Percentiles rank a stretch among this genome's conserved stretches.
These are phyloP conservation scores for Leucosticte australis DNA, from an alignment of 2,113 vertebrate genomes.

Conservation along the genomic window DNA sequence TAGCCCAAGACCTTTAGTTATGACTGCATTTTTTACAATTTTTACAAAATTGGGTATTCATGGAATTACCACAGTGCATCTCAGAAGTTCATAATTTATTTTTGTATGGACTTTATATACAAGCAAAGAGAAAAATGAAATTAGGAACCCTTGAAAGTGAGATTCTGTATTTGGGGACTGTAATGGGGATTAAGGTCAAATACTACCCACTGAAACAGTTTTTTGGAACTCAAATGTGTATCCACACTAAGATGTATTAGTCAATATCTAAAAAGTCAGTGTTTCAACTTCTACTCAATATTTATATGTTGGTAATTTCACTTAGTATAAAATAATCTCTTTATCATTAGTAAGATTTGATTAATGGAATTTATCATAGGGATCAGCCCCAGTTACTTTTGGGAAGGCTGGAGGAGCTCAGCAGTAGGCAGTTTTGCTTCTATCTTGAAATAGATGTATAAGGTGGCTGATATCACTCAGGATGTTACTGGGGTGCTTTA, in stretches of 20 bases:
- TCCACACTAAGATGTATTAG: background rate
- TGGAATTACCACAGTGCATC: background rate
- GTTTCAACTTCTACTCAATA: background rate
- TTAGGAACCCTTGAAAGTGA: background rate
- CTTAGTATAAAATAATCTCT: background rate
- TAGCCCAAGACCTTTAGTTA: background rate
- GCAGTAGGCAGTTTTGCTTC: background rate
- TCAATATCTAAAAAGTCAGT: background rate
- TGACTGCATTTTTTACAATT: background rate
- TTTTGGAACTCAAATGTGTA: background rate
- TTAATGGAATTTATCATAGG: background rate
- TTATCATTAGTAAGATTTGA: background rate
- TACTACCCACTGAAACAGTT: background rate
- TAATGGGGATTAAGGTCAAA: background rate
- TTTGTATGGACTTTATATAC: background rate
- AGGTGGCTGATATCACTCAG: background rate
- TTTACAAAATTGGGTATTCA: background rate
- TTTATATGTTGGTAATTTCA: background rate
- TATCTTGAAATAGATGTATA: background rate
- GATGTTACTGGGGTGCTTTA: slow-evolving; percentile 7
- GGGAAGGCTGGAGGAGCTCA: background rate
- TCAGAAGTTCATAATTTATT: background rate
- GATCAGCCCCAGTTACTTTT: background rate
- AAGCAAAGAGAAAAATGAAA: background rate
- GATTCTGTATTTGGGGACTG: background rate